Evolutionary conservation across 2,797 vertebrate genomes (phyloP).

Genomic region (Centroberyx gerrardi): DNA sequence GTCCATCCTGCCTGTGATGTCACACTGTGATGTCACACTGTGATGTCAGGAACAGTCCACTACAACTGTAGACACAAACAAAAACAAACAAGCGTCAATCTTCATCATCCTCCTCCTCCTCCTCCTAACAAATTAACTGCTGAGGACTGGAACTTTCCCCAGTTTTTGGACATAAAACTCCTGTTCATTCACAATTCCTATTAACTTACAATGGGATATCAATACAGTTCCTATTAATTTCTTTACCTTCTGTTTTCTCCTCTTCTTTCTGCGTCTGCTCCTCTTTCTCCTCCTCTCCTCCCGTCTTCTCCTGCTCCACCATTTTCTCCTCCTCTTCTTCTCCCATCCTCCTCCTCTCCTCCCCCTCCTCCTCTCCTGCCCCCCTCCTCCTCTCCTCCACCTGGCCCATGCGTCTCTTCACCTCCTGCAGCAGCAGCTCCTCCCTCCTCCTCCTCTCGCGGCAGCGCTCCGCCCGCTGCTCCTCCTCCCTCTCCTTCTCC

Average conservation of each 20-base stretch:
- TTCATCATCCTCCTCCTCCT: too few species aligned
- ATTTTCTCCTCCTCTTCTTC: neutral
- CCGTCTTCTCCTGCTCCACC: neutral
- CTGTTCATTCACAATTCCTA: too few species aligned
- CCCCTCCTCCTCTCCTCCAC: slow-evolving; percentile 59
- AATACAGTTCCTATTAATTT: too few species aligned
- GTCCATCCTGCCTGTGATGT: slow-evolving; percentile 21
- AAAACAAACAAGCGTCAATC: too few species aligned
- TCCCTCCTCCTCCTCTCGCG: slow-evolving; percentile 67
- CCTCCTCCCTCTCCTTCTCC: slow-evolving; percentile 82
- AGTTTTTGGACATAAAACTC: too few species aligned
- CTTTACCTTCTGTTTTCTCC: neutral
- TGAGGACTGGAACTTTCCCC: too few species aligned
- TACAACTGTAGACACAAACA: too few species aligned
- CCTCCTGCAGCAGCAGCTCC: slow-evolving; percentile 57
- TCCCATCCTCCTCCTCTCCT: neutral
- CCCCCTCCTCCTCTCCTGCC: neutral
- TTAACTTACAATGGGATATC: too few species aligned
- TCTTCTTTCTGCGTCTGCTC: neutral
- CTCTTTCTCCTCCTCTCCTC: neutral
- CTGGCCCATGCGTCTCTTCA: slow-evolving; percentile 63
- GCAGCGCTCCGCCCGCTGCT: slow-evolving; percentile 42
- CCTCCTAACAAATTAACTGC: too few species aligned
- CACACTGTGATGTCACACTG: neutral
- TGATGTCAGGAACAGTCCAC: slow-evolving; percentile 33